These are phyloP conservation scores for Amphipoea lucens DNA, from an alignment of 2,888 invertebrate genomes.

Conservation along the genomic window DNA sequence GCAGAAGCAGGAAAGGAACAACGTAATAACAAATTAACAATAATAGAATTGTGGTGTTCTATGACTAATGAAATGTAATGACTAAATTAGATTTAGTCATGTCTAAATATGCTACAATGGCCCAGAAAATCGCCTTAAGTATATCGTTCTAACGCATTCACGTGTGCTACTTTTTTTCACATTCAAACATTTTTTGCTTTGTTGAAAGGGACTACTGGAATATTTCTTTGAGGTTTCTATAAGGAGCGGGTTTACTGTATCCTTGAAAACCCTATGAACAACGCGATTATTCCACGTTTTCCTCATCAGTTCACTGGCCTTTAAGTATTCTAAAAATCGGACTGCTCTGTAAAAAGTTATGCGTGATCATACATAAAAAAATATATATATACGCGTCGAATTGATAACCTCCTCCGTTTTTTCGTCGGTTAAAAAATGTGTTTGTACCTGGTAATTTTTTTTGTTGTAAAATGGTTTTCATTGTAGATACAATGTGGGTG, in stretches of 20 bases:
- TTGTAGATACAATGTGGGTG: background rate
- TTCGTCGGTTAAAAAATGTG: no score
- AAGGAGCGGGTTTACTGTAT: background rate
- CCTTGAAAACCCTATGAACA: conserved; percentile 2
- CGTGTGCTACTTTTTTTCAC: background rate
- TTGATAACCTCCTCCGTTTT: no score
- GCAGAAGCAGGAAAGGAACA: background rate
- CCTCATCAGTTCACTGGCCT: no score
- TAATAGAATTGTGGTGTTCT: background rate
- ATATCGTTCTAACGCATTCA: background rate
- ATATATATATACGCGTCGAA: no score
- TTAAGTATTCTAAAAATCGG: no score
- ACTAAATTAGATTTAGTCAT: conserved; percentile 27
- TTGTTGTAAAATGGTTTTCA: no score
- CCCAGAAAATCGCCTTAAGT: conserved; percentile 23
- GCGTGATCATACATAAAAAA: no score
- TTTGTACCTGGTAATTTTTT: no score
- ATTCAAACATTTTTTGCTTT: conserved; percentile 1
- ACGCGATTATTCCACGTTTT: background rate
- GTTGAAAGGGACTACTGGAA: conserved; percentile 3
- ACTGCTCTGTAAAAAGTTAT: no score
- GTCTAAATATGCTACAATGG: conserved; percentile 18
- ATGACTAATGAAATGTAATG: conserved; percentile 29
- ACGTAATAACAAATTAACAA: conserved; percentile 20
- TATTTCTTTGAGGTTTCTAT: conserved; percentile 3